Evolutionary conservation across 1,140 invertebrate species (phyloP).

Genomic region (Melipona quadrifasciata): DNA sequence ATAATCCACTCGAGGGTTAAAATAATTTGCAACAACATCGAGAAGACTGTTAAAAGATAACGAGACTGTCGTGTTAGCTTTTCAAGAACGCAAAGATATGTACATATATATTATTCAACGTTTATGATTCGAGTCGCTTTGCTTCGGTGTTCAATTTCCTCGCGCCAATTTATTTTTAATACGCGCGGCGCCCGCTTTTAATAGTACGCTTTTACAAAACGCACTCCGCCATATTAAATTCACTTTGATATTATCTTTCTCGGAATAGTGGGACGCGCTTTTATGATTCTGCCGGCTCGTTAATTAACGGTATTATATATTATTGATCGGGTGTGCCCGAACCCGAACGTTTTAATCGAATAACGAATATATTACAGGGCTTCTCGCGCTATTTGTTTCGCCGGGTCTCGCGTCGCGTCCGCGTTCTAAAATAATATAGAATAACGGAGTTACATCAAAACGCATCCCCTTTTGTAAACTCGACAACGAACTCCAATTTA

Average conservation of each 20-base stretch:
- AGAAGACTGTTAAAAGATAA: too few relatives aligned
- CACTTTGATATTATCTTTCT: slow-evolving; percentile 1
- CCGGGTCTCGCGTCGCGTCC: not conserved
- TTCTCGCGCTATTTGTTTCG: not conserved
- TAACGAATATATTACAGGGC: not conserved
- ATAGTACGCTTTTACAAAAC: slow-evolving; percentile 9
- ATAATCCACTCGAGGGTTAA: too few relatives aligned
- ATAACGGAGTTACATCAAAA: not conserved
- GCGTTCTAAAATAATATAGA: not conserved
- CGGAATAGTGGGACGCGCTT: not conserved
- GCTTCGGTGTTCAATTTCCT: slow-evolving; percentile 8
- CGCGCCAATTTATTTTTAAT: slow-evolving; percentile 28
- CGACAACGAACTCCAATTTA: not conserved
- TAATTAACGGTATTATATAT: slow-evolving; percentile 28
- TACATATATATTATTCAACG: not conserved
- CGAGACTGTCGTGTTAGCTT: not conserved
- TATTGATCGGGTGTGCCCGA: not conserved
- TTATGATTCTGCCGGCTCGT: slow-evolving; percentile 1
- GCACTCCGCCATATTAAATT: slow-evolving; percentile 7
- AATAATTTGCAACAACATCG: too few relatives aligned
- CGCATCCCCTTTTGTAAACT: not conserved
- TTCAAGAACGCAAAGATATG: not conserved
- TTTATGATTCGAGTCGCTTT: not conserved
- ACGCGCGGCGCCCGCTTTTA: not conserved
- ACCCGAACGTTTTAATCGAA: not conserved